These are phyloP conservation scores for Astropecten irregularis DNA, from an alignment of 53 echinoderm and acorn worm species.

Conservation along the genomic window DNA sequence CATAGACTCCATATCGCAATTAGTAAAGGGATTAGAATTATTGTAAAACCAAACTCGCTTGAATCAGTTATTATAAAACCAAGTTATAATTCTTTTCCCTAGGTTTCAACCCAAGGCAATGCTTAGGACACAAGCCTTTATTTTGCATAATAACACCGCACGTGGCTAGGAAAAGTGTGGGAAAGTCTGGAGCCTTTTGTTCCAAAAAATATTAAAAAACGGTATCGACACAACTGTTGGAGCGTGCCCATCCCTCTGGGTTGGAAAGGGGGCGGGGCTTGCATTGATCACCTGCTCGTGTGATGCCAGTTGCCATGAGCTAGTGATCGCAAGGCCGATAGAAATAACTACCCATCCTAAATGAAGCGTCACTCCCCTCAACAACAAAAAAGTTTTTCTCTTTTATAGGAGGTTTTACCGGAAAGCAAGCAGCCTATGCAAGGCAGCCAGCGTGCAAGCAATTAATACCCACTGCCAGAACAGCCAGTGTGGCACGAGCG, in stretches of 20 bases:
- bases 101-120: no score
- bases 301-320: neutral
- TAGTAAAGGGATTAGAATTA: no score
- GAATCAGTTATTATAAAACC: no score
- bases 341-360: no score
- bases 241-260: constrained; percentile 1
- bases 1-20: no score
- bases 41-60: no score
- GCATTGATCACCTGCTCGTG: constrained; percentile 16
- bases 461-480: constrained; percentile 19
- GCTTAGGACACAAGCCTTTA: no score
- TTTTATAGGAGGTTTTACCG: neutral
- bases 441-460: neutral
- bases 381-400: no score
- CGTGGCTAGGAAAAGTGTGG: constrained; percentile 28
- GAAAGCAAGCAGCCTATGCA: constrained; percentile 1
- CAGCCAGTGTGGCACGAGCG: constrained; percentile 38
- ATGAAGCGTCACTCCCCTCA: no score
- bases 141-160: no score
- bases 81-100: no score
- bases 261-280: neutral
- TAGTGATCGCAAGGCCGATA: constrained; percentile 1
- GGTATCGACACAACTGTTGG: neutral
- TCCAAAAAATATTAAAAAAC: constrained; percentile 17
- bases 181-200: constrained; percentile 17